Conservation (phyloP, 2,113 vertebrate genomes). For the Ploceus nigricollis region DNA sequence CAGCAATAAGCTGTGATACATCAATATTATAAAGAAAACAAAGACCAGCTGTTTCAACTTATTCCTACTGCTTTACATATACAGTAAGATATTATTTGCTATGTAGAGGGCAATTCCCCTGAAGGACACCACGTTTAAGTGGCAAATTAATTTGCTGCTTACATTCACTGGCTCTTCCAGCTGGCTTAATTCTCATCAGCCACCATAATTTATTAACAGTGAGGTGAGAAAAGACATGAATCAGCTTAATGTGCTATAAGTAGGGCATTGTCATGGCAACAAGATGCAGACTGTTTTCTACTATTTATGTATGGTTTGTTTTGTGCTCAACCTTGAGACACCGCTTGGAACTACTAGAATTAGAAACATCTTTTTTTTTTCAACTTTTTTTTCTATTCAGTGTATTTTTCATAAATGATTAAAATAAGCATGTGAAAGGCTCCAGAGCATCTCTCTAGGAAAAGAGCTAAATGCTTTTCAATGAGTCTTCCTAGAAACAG, state of each 20-base stretch:
- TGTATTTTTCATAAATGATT: slow-evolving; percentile 24
- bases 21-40: neutral
- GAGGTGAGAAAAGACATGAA: slow-evolving; percentile 81
- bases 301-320: slow-evolving; percentile 80
- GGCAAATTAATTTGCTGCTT: slow-evolving; percentile 74
- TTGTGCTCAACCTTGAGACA: slow-evolving; percentile 72
- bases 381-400: neutral
- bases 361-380: slow-evolving; percentile 59
- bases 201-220: slow-evolving; percentile 80
- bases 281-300: slow-evolving; percentile 77
- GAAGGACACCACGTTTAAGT: slow-evolving; percentile 47
- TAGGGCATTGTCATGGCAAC: slow-evolving; percentile 82
- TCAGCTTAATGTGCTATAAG: slow-evolving; percentile 84
- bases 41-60: neutral
- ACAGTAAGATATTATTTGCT: neutral
- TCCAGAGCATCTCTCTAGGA: slow-evolving; percentile 32
- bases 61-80: neutral
- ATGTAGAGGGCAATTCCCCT: neutral
- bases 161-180: slow-evolving; percentile 63
- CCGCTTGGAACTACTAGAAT: slow-evolving; percentile 62
- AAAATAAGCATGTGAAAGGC: slow-evolving; percentile 22
- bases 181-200: slow-evolving; percentile 76
- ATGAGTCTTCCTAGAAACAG: slow-evolving; percentile 21
- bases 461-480: slow-evolving; percentile 2
- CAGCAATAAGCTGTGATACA: neutral